phyloP scores from a whole-genome alignment of 2,113 vertebrate species.

The Ctenomys sociabilis region DNA sequence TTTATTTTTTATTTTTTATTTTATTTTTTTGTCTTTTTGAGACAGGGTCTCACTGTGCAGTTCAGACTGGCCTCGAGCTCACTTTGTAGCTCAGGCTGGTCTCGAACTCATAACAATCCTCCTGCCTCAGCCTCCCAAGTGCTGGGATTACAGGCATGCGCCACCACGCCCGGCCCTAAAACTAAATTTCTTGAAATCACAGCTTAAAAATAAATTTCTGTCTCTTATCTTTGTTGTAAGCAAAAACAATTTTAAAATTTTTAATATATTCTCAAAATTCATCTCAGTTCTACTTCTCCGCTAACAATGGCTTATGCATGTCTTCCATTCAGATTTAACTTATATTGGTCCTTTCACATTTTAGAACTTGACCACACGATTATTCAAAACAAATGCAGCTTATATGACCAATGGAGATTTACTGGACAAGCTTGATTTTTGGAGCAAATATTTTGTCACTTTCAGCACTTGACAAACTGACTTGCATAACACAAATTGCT shows the following conservation, averaged over 20 bases:
- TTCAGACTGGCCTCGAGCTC: too few relatives aligned
- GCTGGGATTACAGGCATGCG: too few relatives aligned
- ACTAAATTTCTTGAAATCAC: not conserved
- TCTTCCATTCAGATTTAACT: conserved; percentile 68
- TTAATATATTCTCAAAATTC: conserved; percentile 50
- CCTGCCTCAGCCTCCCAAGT: too few relatives aligned
- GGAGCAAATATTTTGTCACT: conserved; percentile 5
- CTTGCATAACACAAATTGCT: not conserved
- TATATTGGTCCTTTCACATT: conserved; percentile 47
- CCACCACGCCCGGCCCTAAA: too few relatives aligned
- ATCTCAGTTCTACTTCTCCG: conserved; percentile 22
- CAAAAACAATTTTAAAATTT: not conserved
- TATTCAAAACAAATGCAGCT: not conserved
- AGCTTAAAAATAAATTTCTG: not conserved
- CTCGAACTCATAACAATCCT: too few relatives aligned
- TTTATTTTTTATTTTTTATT: too few relatives aligned
- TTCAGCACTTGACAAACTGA: not conserved
- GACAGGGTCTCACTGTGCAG: too few relatives aligned
- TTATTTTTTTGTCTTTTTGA: too few relatives aligned
- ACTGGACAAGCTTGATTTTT: not conserved
- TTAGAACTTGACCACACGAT: not conserved
- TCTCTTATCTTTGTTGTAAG: not conserved
- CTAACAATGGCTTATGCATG: conserved; percentile 1
- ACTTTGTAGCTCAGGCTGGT: too few relatives aligned
- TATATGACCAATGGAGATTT: not conserved